Conservation (phyloP, 2,797 vertebrate genomes). For the Periparus ater region DNA sequence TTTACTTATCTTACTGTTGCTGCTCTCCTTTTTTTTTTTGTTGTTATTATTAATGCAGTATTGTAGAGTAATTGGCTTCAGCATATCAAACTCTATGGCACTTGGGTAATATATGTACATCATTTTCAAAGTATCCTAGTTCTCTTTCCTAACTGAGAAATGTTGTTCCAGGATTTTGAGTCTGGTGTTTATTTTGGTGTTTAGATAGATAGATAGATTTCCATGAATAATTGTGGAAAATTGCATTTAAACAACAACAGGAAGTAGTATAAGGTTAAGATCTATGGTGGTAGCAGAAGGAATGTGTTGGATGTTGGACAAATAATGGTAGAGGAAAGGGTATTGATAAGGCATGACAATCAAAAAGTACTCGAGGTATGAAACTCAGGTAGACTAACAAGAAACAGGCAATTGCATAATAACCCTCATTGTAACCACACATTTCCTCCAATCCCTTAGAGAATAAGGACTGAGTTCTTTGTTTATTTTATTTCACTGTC, state of each 20-base stretch:
- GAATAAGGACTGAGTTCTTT: background rate
- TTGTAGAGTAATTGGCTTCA: background rate
- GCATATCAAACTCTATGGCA: background rate
- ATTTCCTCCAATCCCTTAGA: background rate
- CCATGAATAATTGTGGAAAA: background rate
- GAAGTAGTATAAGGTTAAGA: background rate
- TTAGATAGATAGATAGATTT: background rate
- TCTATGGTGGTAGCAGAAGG: background rate
- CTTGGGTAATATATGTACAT: background rate
- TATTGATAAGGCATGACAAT: background rate
- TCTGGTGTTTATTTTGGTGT: background rate
- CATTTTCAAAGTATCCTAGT: background rate
- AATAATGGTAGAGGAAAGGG: background rate
- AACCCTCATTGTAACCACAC: background rate
- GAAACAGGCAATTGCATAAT: background rate
- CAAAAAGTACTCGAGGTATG: background rate
- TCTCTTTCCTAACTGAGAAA: background rate
- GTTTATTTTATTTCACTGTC: background rate
- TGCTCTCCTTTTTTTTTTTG: background rate
- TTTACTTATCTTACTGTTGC: background rate
- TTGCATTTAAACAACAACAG: background rate
- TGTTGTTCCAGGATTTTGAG: background rate
- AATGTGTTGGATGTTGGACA: background rate
- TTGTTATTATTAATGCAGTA: background rate
- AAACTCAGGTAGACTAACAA: background rate